Percentiles rank a stretch among this genome's conserved stretches.
Evolutionary conservation across 1,140 invertebrate species (phyloP).

Genomic region (Metaphire vulgaris): DNA sequence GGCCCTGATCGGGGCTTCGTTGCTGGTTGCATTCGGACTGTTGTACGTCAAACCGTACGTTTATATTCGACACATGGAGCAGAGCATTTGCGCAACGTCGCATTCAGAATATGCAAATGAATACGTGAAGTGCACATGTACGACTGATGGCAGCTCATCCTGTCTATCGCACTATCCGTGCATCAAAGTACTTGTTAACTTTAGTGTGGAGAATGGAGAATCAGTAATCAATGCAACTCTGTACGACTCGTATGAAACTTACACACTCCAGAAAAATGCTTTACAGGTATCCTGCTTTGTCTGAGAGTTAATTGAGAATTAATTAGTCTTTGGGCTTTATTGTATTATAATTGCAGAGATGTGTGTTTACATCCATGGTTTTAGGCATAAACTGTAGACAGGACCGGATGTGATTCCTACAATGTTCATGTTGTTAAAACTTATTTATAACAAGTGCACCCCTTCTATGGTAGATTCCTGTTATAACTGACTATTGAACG

Average conservation of each 20-base stretch:
- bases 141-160: slow-evolving; percentile 19
- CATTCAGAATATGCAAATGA: background rate
- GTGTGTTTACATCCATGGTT: too few species aligned
- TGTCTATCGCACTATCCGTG: slow-evolving; percentile 22
- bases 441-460: too few species aligned
- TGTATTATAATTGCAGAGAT: too few species aligned
- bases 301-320: too few species aligned
- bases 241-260: slow-evolving; percentile 28
- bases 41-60: slow-evolving; percentile 29
- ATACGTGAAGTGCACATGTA: slow-evolving; percentile 22
- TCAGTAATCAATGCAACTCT: slow-evolving; percentile 23
- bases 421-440: too few species aligned
- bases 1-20: slow-evolving; percentile 24
- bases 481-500: too few species aligned
- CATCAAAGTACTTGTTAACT: slow-evolving; percentile 20
- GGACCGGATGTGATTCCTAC: too few species aligned
- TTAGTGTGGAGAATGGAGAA: slow-evolving; percentile 17
- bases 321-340: too few species aligned
- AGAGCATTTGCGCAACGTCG: slow-evolving; percentile 1
- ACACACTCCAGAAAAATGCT: slow-evolving; percentile 15
- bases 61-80: slow-evolving; percentile 17
- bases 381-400: too few species aligned
- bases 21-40: slow-evolving; percentile 25
- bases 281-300: slow-evolving; percentile 28
- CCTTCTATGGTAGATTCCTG: too few species aligned